Base-by-base conservation (phyloP, 1,140 invertebrate species). In the Caenorhabditis inopinata region DNA sequence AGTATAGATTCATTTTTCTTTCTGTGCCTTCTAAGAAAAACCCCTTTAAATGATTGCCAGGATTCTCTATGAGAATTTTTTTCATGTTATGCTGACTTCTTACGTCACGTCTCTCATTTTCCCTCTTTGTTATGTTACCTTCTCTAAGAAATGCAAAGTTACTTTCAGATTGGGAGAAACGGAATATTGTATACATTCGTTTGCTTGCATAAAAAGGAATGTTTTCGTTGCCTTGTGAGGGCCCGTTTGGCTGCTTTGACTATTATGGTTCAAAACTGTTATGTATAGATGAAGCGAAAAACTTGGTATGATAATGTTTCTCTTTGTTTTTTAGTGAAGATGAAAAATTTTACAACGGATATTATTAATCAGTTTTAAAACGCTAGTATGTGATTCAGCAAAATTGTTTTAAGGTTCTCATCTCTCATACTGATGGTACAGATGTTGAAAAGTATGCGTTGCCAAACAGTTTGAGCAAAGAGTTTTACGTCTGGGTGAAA, bases 191-290 rank as follows among this genome's bases (percentile, higher is more conserved):
- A 5, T n/a, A n/a, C 7, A 51, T n/a, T 23, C 14, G 27, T 18
- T 14, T 29, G 6, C 11, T 58, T 42, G 38, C 6, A 29, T 68
- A 38, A 68, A 38, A 29, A 68, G 32, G n/a, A 38, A 68, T 68
- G 58, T 68, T 68, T 68, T 68, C 58, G 58, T 18, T 68, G 58
- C 58, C 58, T 6, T 68, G 58, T 68, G 58, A 68, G 11, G 58
- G 58, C 16, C 58, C 58, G 16, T 68, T 68, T 16, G 58, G 58
- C 32, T 68, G 58, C 38, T 68, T 68, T 14, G 58, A 68, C 23
- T 68, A 68, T 38, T 32, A 68, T 14, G 58, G 58, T 1, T 35
- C 25, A 23, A 68, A 68, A 68, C 58, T 68, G n/a, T 23, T 68
- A 6, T 68, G 58, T n/a, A 38, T 68, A 21, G 58, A 68, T 21